phyloP scores from a whole-genome alignment of 1,140 invertebrate genomes.

The Drosophila eugracilis region DNA sequence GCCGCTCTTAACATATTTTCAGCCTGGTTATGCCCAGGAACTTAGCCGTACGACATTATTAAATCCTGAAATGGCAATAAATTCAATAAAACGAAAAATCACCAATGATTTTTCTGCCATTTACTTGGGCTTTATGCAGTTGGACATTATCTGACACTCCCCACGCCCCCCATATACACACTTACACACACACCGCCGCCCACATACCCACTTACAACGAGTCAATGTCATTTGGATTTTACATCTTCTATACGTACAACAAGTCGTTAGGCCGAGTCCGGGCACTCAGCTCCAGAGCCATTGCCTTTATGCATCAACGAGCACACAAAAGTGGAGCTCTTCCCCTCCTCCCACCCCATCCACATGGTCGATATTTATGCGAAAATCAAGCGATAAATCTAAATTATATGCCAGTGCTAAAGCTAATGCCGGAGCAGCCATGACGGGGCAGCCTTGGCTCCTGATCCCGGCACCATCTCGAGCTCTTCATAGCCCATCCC shows the following conservation, averaged over 20 bases:
- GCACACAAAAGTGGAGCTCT: slow-evolving; percentile 64
- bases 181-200: background rate
- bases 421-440: slow-evolving; percentile 42
- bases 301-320: slow-evolving; percentile 73
- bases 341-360: background rate
- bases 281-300: slow-evolving; percentile 66
- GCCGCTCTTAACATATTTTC: slow-evolving; percentile 7
- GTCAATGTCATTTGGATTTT: slow-evolving; percentile 66
- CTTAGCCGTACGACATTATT: slow-evolving; percentile 34
- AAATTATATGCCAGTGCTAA: slow-evolving; percentile 79
- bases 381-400: slow-evolving; percentile 80
- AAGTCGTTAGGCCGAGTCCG: slow-evolving; percentile 71
- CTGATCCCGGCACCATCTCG: slow-evolving; percentile 15
- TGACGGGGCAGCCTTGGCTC: slow-evolving; percentile 44
- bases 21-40: slow-evolving; percentile 23
- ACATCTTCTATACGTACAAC: slow-evolving; percentile 59
- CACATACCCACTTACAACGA: slow-evolving; percentile 9
- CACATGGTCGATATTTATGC: slow-evolving; percentile 79
- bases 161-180: slow-evolving; percentile 14
- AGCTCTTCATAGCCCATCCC: background rate
- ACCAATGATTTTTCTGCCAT: slow-evolving; percentile 54
- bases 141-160: slow-evolving; percentile 53
- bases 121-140: slow-evolving; percentile 53
- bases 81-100: slow-evolving; percentile 65
- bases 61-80: slow-evolving; percentile 42